A percentile compares a stretch with the other conserved stretches of the same genome.
Evolutionary conservation across 2,113 vertebrate genomes (phyloP).

Genomic region (Colaptes auratus): DNA sequence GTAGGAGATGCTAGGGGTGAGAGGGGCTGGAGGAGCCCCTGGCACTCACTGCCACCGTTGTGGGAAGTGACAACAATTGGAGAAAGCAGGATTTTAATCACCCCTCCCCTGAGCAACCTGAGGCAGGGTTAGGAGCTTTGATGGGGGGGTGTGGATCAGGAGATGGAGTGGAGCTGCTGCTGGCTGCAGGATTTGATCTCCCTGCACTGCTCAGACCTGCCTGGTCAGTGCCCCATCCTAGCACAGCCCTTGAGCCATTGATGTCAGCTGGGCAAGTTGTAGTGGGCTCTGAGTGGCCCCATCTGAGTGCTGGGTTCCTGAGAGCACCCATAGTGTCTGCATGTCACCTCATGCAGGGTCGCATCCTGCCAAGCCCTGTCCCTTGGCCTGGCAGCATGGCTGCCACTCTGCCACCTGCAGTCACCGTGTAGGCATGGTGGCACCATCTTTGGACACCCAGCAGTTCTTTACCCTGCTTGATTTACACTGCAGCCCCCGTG

Average conservation of each 20-base stretch:
- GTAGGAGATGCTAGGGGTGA: not conserved
- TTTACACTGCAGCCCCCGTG: accelerated
- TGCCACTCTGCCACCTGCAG: not conserved
- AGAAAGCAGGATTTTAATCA: not conserved
- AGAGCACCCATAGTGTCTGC: not conserved
- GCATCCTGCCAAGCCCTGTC: not conserved
- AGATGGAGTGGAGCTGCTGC: not conserved
- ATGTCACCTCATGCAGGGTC: not conserved
- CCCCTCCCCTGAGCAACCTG: accelerated
- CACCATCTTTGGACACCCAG: not conserved
- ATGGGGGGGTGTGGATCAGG: not conserved
- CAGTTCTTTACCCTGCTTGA: not conserved
- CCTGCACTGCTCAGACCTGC: not conserved
- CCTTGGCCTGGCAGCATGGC: not conserved
- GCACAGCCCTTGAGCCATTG: not conserved
- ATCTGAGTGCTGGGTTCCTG: accelerated
- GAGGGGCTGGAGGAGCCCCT: not conserved
- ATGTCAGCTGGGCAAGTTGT: accelerated
- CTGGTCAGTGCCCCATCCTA: not conserved
- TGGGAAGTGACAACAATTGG: not conserved
- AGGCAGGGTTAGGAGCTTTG: not conserved
- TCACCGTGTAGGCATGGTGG: accelerated
- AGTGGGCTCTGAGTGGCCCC: not conserved
- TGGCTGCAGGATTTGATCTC: not conserved
- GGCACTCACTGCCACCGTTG: accelerated